Conservation (phyloP, 2,797 vertebrate genomes). For the Eremophila alpestris region DNA sequence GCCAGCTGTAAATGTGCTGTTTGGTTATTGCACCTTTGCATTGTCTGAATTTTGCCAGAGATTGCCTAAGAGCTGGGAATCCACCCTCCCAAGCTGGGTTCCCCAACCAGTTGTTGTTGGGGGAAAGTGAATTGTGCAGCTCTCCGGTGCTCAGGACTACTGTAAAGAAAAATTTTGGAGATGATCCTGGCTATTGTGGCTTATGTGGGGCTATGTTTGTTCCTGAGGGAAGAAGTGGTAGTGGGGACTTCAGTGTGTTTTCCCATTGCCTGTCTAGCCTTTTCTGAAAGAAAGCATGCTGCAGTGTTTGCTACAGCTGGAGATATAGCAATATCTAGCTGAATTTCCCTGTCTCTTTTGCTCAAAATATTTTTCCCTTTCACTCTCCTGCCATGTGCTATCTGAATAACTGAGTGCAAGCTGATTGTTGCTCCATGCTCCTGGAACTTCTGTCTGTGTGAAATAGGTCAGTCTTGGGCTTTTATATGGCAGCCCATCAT, state of each 20-base stretch:
- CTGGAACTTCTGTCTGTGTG: background rate
- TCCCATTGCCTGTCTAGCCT: background rate
- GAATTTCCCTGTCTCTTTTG: background rate
- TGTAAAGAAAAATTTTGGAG: background rate
- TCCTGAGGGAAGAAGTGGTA: background rate
- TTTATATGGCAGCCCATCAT: background rate
- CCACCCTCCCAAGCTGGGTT: background rate
- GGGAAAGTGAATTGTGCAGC: background rate
- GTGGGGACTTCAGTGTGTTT: background rate
- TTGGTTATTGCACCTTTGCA: background rate
- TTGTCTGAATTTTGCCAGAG: background rate
- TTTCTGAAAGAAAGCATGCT: background rate
- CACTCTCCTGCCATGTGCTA: background rate
- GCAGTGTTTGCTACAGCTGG: background rate
- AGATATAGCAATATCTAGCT: background rate
- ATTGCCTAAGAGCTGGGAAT: background rate
- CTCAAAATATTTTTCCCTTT: background rate
- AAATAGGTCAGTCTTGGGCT: background rate
- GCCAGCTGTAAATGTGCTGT: background rate
- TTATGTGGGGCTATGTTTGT: background rate
- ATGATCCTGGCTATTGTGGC: background rate
- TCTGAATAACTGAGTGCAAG: background rate
- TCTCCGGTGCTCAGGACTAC: background rate
- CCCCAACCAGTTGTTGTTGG: background rate
- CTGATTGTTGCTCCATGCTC: background rate